Conservation (phyloP, 2,888 invertebrate genomes). For the Drosophila putrida region DNA sequence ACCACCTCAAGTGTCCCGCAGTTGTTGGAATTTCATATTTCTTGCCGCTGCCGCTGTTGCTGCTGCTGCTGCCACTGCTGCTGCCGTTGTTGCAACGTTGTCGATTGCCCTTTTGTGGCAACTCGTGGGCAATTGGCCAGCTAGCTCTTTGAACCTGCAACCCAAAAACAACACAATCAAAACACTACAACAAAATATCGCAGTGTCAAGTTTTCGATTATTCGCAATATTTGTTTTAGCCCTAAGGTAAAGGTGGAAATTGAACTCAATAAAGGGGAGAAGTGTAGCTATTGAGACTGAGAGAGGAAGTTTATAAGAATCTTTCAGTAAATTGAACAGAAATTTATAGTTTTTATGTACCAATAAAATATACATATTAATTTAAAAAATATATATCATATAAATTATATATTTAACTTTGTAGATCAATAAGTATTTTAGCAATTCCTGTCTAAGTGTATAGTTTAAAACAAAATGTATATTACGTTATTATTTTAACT, state of each 20-base stretch:
- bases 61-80: conserved; percentile 23
- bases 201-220: conserved; percentile 55
- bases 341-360: neutral
- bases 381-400: too few relatives aligned
- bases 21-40: conserved; percentile 49
- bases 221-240: conserved; percentile 45
- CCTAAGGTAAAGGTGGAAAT: conserved; percentile 22
- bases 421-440: too few relatives aligned
- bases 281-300: neutral
- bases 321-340: neutral
- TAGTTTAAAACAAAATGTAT: too few relatives aligned
- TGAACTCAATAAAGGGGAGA: neutral
- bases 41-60: conserved; percentile 13
- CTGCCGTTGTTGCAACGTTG: conserved; percentile 38
- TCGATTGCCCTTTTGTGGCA: conserved; percentile 22
- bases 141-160: conserved; percentile 51
- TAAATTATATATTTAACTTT: too few relatives aligned
- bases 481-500: too few relatives aligned
- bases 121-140: conserved; percentile 39
- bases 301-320: neutral
- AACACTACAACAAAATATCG: conserved; percentile 28
- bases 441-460: too few relatives aligned
- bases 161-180: conserved; percentile 30
- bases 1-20: conserved; percentile 59
- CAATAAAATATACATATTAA: too few relatives aligned